phyloP scores from a whole-genome alignment of 2,888 invertebrate species.

The Microchrysa polita region DNA sequence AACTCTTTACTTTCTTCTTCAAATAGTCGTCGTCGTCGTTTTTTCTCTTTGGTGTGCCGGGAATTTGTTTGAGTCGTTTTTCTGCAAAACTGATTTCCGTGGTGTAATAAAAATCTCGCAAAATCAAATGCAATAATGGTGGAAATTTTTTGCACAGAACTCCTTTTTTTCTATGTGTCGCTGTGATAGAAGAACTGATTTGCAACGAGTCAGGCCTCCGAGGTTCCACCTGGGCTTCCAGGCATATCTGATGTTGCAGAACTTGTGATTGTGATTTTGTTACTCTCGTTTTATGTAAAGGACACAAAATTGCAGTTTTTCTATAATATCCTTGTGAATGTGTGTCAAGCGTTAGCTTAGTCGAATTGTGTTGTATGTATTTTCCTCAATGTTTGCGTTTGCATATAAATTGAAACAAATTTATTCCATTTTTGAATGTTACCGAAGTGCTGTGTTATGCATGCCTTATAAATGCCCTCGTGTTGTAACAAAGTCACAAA shows the following conservation, averaged over 20 bases:
- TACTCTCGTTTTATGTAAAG: too few species aligned
- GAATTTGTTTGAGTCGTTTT: neutral
- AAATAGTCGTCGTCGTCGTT: too few species aligned
- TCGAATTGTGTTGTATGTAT: too few species aligned
- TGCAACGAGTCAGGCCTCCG: too few species aligned
- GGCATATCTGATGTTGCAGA: too few species aligned
- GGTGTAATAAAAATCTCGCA: conserved; percentile 22
- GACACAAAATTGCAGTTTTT: conserved; percentile 42
- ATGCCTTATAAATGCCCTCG: neutral
- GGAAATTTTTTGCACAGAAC: conserved; percentile 23
- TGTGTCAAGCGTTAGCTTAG: too few species aligned
- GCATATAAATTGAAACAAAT: conserved; percentile 50
- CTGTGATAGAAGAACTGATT: conserved; percentile 10
- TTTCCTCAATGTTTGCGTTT: too few species aligned
- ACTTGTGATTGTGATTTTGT: too few species aligned
- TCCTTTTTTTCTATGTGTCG: neutral
- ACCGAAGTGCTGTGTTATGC: neutral
- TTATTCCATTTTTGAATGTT: conserved; percentile 45
- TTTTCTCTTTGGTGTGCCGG: too few species aligned
- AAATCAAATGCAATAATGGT: conserved; percentile 39
- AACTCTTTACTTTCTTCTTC: too few species aligned
- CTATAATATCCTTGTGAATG: conserved; percentile 37
- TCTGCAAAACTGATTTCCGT: conserved; percentile 23
- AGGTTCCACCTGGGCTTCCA: too few species aligned
- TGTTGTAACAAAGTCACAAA: neutral